Base-by-base conservation (phyloP, 2,888 invertebrate species). In the Osmoderma eremita region DNA sequence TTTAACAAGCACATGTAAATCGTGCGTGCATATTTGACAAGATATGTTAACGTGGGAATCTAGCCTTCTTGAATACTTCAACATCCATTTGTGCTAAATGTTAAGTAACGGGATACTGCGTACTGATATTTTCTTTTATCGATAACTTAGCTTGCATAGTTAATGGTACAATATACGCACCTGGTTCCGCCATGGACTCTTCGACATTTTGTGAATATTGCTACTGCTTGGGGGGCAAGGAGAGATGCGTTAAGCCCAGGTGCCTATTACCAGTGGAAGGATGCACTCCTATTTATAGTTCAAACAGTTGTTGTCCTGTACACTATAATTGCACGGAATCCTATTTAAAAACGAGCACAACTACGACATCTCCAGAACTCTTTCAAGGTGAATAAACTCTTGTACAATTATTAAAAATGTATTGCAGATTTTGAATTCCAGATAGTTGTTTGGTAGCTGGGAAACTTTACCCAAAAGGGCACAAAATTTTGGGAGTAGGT, bases 171-270 rank as follows among this genome's bases (percentile, higher is more conserved):
- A 83, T 90, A 73, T 93, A 90, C 82, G 90, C 88, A 15, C 90
- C 91, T 53, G 93, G 93, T 1, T 94, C 94, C 3, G 94, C 95
- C 5, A 91, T 95, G 91, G 86, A 88, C 72, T 88, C 91, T 3
- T 87, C 88, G 15, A 87, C 88, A 68, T 86, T 90, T n/a, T 95
- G 95, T 83, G 91, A 93, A 81, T 92, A 92, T 81, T 95, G 95
- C 83, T 95, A 92, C 83, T 95, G 95, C 69, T 70, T 82, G 18
- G 84, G 86, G 30, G 92, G 92, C 3, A 84, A 84, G 61, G 88
- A 91, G 74, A 87, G 88, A 75, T 95, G 95, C 81, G 90, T 94
- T 63, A 87, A 89, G 70, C 94, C 94, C 0, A 88, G 89, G 77
- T 95, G 95, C 81, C 85, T 93, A 77, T 85, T 93, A 56, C 88